Evolutionary conservation across 2,113 vertebrate species (phyloP).

Genomic region (Bos javanicus): DNA sequence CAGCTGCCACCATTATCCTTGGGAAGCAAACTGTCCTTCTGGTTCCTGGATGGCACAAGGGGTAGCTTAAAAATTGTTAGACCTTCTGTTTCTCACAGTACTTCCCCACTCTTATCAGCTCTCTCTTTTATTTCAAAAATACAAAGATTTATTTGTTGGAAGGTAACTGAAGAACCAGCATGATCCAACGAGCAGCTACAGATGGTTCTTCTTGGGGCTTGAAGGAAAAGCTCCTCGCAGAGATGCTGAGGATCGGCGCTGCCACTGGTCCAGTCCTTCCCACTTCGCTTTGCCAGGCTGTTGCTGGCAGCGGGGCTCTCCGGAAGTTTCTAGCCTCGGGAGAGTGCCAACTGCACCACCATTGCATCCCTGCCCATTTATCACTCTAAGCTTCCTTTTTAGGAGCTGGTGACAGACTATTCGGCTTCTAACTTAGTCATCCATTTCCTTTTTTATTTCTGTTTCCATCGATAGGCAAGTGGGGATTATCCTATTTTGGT

Average conservation of each 20-base stretch:
- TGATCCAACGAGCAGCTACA: slow-evolving; percentile 68
- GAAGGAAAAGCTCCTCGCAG: slow-evolving; percentile 54
- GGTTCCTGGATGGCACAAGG: neutral
- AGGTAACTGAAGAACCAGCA: slow-evolving; percentile 64
- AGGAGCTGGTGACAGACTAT: slow-evolving; percentile 72
- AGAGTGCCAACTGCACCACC: slow-evolving; percentile 72
- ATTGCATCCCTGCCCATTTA: slow-evolving; percentile 71
- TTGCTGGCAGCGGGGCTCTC: slow-evolving; percentile 64
- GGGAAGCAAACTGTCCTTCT: neutral
- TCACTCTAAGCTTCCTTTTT: slow-evolving; percentile 72
- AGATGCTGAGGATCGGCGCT: slow-evolving; percentile 53
- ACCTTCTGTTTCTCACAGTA: slow-evolving; percentile 57
- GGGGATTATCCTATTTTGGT: slow-evolving; percentile 38
- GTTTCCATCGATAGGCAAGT: slow-evolving; percentile 66
- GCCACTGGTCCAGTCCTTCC: slow-evolving; percentile 55
- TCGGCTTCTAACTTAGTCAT: slow-evolving; percentile 73
- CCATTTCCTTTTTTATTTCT: slow-evolving; percentile 66
- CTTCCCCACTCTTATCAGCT: slow-evolving; percentile 47
- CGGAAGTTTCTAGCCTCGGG: slow-evolving; percentile 69
- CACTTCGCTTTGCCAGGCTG: slow-evolving; percentile 47
- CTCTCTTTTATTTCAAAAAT: slow-evolving; percentile 68
- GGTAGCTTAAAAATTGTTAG: neutral
- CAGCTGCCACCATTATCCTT: neutral
- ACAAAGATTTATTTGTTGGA: slow-evolving; percentile 71
- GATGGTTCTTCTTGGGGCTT: slow-evolving; percentile 62